Conservation (phyloP, 1,140 invertebrate genomes). For the Acromyrmex charruanus region DNA sequence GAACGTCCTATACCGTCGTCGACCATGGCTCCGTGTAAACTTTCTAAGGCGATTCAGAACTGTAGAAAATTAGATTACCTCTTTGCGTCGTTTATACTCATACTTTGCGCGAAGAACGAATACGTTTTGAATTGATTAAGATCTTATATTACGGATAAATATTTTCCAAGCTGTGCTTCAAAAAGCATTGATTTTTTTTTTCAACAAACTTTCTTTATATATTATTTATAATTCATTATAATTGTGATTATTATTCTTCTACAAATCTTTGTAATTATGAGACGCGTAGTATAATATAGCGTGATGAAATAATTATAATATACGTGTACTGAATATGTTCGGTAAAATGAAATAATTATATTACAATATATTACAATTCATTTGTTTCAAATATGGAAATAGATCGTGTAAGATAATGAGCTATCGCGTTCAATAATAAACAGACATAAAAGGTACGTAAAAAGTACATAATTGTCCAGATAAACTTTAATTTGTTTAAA, state of each 20-base stretch:
- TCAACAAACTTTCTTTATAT: too few species aligned
- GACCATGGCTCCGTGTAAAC: constrained; percentile 29
- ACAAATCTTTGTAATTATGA: neutral
- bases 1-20: neutral
- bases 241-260: too few species aligned
- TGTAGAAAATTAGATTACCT: constrained; percentile 44
- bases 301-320: neutral
- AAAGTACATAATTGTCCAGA: neutral
- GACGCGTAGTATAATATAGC: neutral
- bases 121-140: constrained; percentile 6
- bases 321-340: neutral
- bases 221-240: too few species aligned
- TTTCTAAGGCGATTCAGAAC: constrained; percentile 43
- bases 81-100: constrained; percentile 3
- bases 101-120: neutral
- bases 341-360: constrained; percentile 17
- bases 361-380: constrained; percentile 22
- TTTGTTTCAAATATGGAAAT: constrained; percentile 5
- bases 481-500: constrained; percentile 6
- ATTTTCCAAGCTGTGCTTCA: neutral
- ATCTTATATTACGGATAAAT: neutral
- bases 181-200: neutral
- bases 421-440: neutral
- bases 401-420: constrained; percentile 22
- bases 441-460: too few species aligned